Base-by-base conservation (phyloP, 2,888 invertebrate species). In the Campoplex nolae region DNA sequence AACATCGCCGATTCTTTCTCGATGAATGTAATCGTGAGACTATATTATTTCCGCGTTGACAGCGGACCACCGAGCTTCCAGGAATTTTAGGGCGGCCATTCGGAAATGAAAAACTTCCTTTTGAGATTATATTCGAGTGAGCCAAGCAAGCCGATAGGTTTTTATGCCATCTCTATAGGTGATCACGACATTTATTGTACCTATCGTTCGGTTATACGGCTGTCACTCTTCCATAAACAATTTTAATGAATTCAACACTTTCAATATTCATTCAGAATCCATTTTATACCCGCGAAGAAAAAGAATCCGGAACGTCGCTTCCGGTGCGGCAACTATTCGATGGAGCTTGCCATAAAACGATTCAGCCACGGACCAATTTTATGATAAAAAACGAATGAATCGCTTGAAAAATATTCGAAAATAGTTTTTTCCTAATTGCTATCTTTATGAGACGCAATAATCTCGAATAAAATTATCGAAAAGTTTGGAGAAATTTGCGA, bases 31-130 rank as follows among this genome's bases (percentile, higher is more conserved):
- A 62, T 62, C 9, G 42, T 42, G 62, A 16, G 62, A 16, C 62
- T 62, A 16, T 58, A 28, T 32, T 11, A 62, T 62, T 51, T 32
- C 62, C 62, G 32, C 16, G 32, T 32, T 32, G 62, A 62, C 62
- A 62, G 62, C 32, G 16, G 62, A 62, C 62, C 16, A 32, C 58
- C 62, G 62, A 32, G 62, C 62, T 62, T 62, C 32, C 16, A 62
- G 32, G 58, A 62, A 32, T 62, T 32, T 32, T 28, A 32, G 58
- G 58, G 58, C 13, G 11, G 58, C 58, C 32, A 32, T 28, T 13
- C 13, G 13, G 2, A 58, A 58, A 58, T 58, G 58, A 28, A 32
- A 28, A 32, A 62, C 16, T 62, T 32, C 62, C 16, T 62, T 32
- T 16, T 62, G 4, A 62, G 32, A 32, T 16, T 16, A 62, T 62